Evolutionary conservation across 2,797 vertebrate species (phyloP), one percentile per base, ranked within the genome.

Genomic region (Sebastes hopkinsi): DNA sequence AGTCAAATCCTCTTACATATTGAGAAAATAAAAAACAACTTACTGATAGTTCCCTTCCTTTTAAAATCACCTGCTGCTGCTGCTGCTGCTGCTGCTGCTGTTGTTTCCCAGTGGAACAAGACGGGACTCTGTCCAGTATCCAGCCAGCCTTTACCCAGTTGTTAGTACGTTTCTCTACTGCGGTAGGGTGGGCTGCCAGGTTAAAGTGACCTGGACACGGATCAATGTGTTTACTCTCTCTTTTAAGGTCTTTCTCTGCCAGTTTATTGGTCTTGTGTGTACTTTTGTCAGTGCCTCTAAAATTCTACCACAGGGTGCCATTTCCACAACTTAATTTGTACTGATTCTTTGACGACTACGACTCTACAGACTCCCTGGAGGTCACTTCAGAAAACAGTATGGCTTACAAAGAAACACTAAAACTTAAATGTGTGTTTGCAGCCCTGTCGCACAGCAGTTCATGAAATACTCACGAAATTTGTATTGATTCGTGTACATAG

Each of bases 191-290:
- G 1, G 67, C 12, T 78, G 89, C 87, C 92, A 92, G 89, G 92
- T 93, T 70, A 90, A 46, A 61, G 86, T 90, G 91, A 91, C 80
- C 92, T 82, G 65, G 77, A 68, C 54, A 42, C 12, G 3, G 75
- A 89, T 89, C 88, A 75, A 65, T 87, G 56, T 87, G 86, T 89
- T 89, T 88, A 58, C 66, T 75, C 36, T 46, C 16, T 46, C 42
- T 46, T 18, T 46, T 46, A 46, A 46, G 42, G 52, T 69, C 16
- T 66, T 42, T 69, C n/a, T 60, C 38, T 71, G 25, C 11, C 64
- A 8, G 11, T 58, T 55, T 56, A 42, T 72, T 72, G 75, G 29
- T 55, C 34, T 25, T 32, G 29, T 52, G 23, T 70, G 66, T 59
- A 32, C 10, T 29, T 50, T 11, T 67, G 23, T 14, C 42, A 18